Evolutionary conservation across 2,888 invertebrate species (phyloP).

Genomic region (Prenolepis imparis): DNA sequence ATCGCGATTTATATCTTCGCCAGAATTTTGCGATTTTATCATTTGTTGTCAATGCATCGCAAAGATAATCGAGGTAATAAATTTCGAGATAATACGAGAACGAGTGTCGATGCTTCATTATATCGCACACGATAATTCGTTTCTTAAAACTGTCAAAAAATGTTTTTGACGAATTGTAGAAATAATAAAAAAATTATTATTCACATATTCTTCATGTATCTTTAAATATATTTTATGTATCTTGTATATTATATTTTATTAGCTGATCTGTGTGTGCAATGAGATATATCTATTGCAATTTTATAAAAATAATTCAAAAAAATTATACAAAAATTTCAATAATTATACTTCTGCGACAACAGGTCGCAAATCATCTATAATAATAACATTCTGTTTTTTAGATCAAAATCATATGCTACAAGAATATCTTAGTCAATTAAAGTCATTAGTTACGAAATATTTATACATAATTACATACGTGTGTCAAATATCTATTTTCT

Average conservation of each 20-base stretch:
- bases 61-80: conserved; percentile 46
- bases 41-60: conserved; percentile 67
- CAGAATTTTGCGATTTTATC: conserved; percentile 67
- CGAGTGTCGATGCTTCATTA: conserved; percentile 20
- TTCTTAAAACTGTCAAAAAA: neutral
- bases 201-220: neutral
- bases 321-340: too few relatives aligned
- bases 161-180: neutral
- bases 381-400: neutral
- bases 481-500: conserved; percentile 49
- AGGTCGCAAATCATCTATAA: neutral
- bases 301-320: neutral
- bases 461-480: conserved; percentile 33
- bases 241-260: neutral
- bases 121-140: conserved; percentile 8
- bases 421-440: conserved; percentile 36
- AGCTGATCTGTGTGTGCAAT: conserved; percentile 2
- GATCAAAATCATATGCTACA: neutral
- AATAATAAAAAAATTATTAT: neutral
- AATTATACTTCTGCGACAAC: neutral
- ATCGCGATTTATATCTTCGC: too few relatives aligned
- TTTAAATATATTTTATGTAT: neutral
- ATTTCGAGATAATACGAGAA: conserved; percentile 22
- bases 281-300: neutral
- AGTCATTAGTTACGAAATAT: neutral